Conservation (phyloP, 2,888 invertebrate species). For the Zaprionus lineosus region DNA sequence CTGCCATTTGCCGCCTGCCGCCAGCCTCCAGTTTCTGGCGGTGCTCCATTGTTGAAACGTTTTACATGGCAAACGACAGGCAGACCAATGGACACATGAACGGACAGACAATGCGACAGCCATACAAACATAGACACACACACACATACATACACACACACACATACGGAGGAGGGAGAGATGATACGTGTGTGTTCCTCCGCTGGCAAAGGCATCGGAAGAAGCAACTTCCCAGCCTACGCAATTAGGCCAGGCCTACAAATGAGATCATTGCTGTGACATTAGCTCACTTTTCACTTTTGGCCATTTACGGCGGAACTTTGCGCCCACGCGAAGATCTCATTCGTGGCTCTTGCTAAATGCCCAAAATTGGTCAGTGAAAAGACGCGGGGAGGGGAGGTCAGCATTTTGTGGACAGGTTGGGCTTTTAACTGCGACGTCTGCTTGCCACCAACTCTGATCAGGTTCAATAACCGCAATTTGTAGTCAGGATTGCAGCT, state of each 20-base stretch:
- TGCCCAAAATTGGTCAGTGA: slow-evolving; percentile 66
- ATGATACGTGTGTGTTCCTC: neutral
- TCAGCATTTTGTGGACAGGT: slow-evolving; percentile 44
- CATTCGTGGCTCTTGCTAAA: slow-evolving; percentile 36
- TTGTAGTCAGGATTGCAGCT: slow-evolving; percentile 55
- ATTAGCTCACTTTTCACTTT: slow-evolving; percentile 77
- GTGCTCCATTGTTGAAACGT: slow-evolving; percentile 53
- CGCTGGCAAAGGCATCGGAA: slow-evolving; percentile 12
- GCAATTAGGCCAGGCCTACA: slow-evolving; percentile 68
- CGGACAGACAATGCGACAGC: slow-evolving; percentile 4
- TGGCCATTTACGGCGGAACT: slow-evolving; percentile 57
- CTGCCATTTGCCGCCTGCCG: slow-evolving; percentile 14
- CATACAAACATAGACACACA: slow-evolving; percentile 4
- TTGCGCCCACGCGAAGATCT: slow-evolving; percentile 32
- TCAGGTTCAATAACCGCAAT: slow-evolving; percentile 75
- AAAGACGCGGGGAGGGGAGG: slow-evolving; percentile 18
- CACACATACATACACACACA: neutral
- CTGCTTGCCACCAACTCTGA: slow-evolving; percentile 31
- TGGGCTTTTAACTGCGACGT: slow-evolving; percentile 41
- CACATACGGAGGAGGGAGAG: neutral
- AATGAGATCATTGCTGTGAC: slow-evolving; percentile 74
- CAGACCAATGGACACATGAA: slow-evolving; percentile 4
- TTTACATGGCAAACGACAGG: slow-evolving; percentile 55
- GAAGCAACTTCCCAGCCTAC: slow-evolving; percentile 44
- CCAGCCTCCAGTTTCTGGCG: slow-evolving; percentile 15